Conservation (phyloP, 2,888 invertebrate genomes). For the Drosophila putrida region DNA sequence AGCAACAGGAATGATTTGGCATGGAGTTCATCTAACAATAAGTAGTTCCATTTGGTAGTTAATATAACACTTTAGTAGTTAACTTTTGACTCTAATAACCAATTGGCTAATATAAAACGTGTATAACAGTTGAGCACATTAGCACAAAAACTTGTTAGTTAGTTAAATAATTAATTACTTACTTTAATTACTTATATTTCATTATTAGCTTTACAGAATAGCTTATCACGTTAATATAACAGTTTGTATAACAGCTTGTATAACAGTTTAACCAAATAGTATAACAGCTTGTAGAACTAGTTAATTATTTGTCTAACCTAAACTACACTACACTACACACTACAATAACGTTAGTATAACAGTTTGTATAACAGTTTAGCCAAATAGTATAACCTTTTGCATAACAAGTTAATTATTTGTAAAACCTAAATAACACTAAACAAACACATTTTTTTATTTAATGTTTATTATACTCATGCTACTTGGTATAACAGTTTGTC, state of each 20-base stretch:
- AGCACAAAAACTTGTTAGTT: not conserved
- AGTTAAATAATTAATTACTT: not conserved
- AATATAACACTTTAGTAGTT: no score
- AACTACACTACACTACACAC: no score
- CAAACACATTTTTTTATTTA: not conserved
- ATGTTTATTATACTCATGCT: not conserved
- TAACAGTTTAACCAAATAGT: not conserved
- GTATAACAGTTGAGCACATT: no score
- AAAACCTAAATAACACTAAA: not conserved
- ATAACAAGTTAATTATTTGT: not conserved
- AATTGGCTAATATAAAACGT: no score
- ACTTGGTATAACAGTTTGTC: not conserved
- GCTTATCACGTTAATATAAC: not conserved
- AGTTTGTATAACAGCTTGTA: not conserved
- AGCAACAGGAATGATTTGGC: not conserved
- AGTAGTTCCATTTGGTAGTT: not conserved
- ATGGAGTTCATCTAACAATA: no score
- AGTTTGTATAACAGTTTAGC: not conserved
- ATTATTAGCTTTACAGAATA: no score
- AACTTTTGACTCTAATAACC: no score
- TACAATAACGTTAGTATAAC: not conserved
- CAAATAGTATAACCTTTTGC: not conserved
- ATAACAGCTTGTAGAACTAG: no score
- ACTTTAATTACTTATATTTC: no score
- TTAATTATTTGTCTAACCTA: not conserved